A percentile compares a stretch with the other conserved stretches of the same genome.
These are phyloP conservation scores for Luidia sarsii DNA, from an alignment of 53 echinoderm and acorn worm species.

Conservation along the genomic window DNA sequence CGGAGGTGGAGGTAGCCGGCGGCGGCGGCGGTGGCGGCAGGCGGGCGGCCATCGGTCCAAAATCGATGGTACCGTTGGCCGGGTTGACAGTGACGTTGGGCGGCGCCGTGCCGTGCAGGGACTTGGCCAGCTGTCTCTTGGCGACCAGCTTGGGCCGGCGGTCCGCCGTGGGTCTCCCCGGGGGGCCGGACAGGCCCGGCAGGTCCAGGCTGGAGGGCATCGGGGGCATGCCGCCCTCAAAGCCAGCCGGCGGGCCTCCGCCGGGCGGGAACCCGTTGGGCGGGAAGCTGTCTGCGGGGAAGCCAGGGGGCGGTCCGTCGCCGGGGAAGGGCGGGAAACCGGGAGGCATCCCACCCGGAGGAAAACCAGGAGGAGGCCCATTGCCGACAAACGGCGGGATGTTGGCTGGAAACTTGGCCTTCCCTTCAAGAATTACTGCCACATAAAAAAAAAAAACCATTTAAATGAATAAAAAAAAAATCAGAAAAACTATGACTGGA, in stretches of 20 bases:
- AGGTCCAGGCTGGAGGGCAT: conserved; percentile 47
- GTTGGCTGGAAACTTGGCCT: conserved; percentile 26
- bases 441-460: not conserved
- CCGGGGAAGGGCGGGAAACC: conserved; percentile 48
- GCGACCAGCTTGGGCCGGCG: conserved; percentile 34
- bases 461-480: not conserved
- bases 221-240: conserved; percentile 45
- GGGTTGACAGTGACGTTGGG: conserved; percentile 62
- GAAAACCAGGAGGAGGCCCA: conserved; percentile 65
- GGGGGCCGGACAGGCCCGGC: conserved; percentile 37
- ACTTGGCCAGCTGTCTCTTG: conserved; percentile 27
- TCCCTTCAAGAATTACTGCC: conserved; percentile 57
- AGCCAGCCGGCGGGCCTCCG: conserved; percentile 47
- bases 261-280: conserved; percentile 42
- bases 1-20: conserved; percentile 1
- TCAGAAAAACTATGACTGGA: too few relatives aligned
- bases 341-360: conserved; percentile 60
- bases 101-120: conserved; percentile 30
- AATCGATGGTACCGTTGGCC: conserved; percentile 32
- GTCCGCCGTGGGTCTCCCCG: conserved; percentile 21
- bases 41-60: conserved; percentile 28
- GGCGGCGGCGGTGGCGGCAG: not conserved
- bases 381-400: conserved; percentile 48
- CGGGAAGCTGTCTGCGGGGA: conserved; percentile 47
- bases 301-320: conserved; percentile 57